These are phyloP conservation scores for Kradibia gibbosae DNA, from an alignment of 1,140 invertebrate species.

Conservation along the genomic window DNA sequence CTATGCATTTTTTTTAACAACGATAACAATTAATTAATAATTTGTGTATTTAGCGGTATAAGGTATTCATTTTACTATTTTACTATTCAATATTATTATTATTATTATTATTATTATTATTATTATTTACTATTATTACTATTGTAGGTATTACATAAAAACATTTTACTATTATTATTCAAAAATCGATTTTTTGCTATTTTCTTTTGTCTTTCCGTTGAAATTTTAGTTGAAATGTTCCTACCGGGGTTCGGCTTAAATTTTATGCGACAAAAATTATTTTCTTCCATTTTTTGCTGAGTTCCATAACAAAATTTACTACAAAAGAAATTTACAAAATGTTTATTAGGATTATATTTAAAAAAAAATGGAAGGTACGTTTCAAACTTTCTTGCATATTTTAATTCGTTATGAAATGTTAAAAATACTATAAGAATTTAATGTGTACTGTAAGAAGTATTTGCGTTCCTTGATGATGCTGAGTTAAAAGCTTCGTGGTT, in stretches of 20 bases:
- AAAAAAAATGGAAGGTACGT: neutral
- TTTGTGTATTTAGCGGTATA: neutral
- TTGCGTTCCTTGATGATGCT: conserved; percentile 3
- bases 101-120: conserved; percentile 14
- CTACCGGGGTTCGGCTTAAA: conserved; percentile 1
- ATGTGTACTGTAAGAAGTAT: conserved; percentile 23
- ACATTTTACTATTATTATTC: neutral
- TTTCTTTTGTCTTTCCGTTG: neutral
- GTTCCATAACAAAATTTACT: conserved; percentile 43
- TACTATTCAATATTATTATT: neutral
- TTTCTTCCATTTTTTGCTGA: conserved; percentile 49
- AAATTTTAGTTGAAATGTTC: neutral
- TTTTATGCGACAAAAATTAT: conserved; percentile 47
- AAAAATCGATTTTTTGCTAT: conserved; percentile 14
- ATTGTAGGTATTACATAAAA: neutral
- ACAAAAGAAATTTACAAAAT: neutral
- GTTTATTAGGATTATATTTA: neutral
- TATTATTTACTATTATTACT: neutral
- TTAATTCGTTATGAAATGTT: conserved; percentile 44
- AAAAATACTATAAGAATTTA: conserved; percentile 27
- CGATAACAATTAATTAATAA: neutral
- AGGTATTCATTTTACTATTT: neutral
- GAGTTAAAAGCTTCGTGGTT: neutral
- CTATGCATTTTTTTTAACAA: conserved; percentile 48
- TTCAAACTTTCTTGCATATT: conserved; percentile 36